A percentile compares a stretch with the other conserved stretches of the same genome.
Conservation (phyloP, 2,113 vertebrate species). For the Elaphurus davidianus region DNA sequence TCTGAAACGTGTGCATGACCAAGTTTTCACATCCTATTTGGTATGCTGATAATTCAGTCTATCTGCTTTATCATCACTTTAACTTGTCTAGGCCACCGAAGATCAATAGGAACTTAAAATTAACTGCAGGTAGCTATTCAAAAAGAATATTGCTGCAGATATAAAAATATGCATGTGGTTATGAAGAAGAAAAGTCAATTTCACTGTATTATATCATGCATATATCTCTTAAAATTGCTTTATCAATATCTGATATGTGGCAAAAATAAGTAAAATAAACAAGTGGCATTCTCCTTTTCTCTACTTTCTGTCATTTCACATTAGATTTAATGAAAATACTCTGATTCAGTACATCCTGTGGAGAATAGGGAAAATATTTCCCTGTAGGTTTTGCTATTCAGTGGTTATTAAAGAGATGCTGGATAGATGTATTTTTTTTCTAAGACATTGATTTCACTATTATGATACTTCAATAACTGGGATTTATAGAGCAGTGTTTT, state of each 20-base stretch:
- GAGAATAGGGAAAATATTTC: constrained; percentile 49
- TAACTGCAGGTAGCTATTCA: constrained; percentile 59
- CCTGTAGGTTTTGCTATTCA: constrained; percentile 48
- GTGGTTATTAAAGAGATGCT: constrained; percentile 56
- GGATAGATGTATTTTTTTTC: neutral
- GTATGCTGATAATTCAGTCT: neutral
- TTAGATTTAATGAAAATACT: constrained; percentile 60
- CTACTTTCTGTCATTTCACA: constrained; percentile 44
- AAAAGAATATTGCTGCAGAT: constrained; percentile 30
- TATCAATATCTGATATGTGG: constrained; percentile 31
- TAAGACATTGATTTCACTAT: constrained; percentile 38
- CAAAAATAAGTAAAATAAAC: constrained; percentile 63
- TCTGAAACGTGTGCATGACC: neutral
- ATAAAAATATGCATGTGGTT: constrained; percentile 49
- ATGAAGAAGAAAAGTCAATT: constrained; percentile 52
- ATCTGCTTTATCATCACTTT: constrained; percentile 45
- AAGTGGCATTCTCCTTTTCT: constrained; percentile 13
- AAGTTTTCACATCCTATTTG: constrained; percentile 57
- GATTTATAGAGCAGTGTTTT: neutral
- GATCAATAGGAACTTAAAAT: constrained; percentile 73
- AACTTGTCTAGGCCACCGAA: constrained; percentile 51
- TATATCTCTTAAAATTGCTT: constrained; percentile 24
- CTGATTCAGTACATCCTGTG: constrained; percentile 43
- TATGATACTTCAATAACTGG: constrained; percentile 42
- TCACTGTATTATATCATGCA: neutral